These are phyloP conservation scores for Ophion ventricosus DNA, from an alignment of 2,888 invertebrate genomes.

Conservation along the genomic window DNA sequence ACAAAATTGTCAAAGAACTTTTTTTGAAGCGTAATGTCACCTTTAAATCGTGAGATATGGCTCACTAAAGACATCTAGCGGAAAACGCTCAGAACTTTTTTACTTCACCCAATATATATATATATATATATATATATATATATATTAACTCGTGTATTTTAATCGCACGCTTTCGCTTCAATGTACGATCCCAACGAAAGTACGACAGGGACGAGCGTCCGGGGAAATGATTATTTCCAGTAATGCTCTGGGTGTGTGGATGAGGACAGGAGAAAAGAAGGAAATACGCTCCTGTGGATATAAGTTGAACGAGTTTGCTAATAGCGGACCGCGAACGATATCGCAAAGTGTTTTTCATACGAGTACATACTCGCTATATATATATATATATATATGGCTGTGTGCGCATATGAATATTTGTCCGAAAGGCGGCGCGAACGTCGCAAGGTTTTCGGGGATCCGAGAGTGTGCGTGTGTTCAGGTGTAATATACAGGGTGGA, in stretches of 20 bases:
- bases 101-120: too few species aligned
- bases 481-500: background rate
- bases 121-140: too few species aligned
- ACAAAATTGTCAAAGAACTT: too few species aligned
- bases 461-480: background rate
- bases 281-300: background rate
- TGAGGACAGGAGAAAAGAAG: background rate
- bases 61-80: too few species aligned
- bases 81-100: too few species aligned
- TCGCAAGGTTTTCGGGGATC: conserved; percentile 28
- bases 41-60: too few species aligned
- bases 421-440: background rate
- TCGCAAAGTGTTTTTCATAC: background rate
- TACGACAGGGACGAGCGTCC: background rate
- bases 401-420: conserved; percentile 1
- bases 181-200: background rate
- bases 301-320: conserved; percentile 15
- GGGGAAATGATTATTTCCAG: background rate
- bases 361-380: background rate
- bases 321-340: background rate
- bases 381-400: background rate
- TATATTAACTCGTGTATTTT: too few species aligned
- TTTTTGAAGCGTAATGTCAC: too few species aligned
- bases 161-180: background rate
- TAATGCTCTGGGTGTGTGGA: background rate